Evolutionary conservation across 2,797 vertebrate species (phyloP).

Genomic region (Botia kubotai): DNA sequence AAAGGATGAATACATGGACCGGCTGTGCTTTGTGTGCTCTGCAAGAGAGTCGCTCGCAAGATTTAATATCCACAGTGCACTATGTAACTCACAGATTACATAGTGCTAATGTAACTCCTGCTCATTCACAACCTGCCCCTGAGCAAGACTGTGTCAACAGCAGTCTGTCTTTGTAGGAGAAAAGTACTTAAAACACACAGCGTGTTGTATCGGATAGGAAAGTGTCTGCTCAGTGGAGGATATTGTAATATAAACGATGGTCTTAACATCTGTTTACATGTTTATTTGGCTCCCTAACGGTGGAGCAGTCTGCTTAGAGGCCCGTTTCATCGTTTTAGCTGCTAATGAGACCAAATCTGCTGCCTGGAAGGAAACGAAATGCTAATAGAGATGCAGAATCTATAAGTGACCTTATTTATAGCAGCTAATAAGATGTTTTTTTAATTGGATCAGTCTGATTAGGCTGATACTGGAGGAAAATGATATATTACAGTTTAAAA

Average conservation of each 20-base stretch:
- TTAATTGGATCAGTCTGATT: neutral
- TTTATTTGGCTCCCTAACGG: constrained; percentile 56
- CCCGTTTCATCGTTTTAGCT: constrained; percentile 73
- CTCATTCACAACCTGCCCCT: constrained; percentile 21
- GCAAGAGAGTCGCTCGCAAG: neutral
- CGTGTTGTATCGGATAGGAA: neutral
- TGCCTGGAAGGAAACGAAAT: neutral
- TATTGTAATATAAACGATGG: neutral
- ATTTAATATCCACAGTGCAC: constrained; percentile 15
- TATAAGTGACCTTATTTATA: constrained; percentile 60
- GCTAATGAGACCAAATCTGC: constrained; percentile 58
- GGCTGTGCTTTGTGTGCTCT: constrained; percentile 13
- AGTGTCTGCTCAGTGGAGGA: neutral
- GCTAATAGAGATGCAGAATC: constrained; percentile 66
- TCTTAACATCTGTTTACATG: constrained; percentile 19
- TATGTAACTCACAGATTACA: neutral
- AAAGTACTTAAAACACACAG: constrained; percentile 1
- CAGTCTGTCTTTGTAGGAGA: neutral
- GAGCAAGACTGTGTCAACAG: constrained; percentile 5
- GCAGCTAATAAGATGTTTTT: neutral
- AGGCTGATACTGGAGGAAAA: neutral
- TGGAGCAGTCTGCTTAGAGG: constrained; percentile 65
- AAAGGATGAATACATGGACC: neutral
- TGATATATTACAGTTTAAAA: neutral
- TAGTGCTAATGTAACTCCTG: neutral